These are phyloP conservation scores for Hozukius guyotensis DNA, from an alignment of 2,797 vertebrate species.

Conservation along the genomic window DNA sequence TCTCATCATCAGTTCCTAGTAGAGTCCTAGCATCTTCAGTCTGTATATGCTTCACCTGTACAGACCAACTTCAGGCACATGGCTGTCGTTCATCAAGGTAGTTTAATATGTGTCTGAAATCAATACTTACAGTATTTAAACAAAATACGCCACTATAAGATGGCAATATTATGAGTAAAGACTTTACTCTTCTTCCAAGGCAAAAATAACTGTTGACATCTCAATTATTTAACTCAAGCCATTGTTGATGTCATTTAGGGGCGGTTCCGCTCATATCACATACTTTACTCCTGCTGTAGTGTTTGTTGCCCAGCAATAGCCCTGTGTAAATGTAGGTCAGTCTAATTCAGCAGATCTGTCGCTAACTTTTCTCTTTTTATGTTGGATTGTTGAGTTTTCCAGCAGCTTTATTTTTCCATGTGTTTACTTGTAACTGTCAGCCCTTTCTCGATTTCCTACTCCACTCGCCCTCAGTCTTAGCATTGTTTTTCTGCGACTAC, in stretches of 20 bases:
- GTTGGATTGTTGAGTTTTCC: neutral
- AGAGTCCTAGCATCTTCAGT: neutral
- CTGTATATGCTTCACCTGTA: neutral
- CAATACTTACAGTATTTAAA: neutral
- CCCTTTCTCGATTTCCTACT: slow-evolving; percentile 3
- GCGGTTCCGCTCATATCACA: neutral
- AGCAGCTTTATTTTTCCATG: neutral
- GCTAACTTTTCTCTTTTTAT: neutral
- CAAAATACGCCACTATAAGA: neutral
- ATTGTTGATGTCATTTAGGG: slow-evolving; percentile 4
- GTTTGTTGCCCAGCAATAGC: slow-evolving; percentile 21
- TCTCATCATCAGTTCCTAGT: neutral
- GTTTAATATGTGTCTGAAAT: neutral
- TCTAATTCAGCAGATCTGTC: slow-evolving; percentile 12
- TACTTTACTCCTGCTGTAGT: slow-evolving; percentile 13
- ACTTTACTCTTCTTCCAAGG: neutral
- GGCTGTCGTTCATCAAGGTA: neutral
- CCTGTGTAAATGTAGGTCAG: slow-evolving; percentile 31
- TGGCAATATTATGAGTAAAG: neutral
- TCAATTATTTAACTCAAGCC: slow-evolving; percentile 10
- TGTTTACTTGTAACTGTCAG: slow-evolving; percentile 2
- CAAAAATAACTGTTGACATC: neutral
- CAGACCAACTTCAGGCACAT: neutral
- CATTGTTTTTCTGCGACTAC: slow-evolving; percentile 27
- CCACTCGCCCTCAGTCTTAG: neutral